These are phyloP conservation scores for Rhabdomys pumilio DNA, from an alignment of 2,797 vertebrate species.

Conservation along the genomic window DNA sequence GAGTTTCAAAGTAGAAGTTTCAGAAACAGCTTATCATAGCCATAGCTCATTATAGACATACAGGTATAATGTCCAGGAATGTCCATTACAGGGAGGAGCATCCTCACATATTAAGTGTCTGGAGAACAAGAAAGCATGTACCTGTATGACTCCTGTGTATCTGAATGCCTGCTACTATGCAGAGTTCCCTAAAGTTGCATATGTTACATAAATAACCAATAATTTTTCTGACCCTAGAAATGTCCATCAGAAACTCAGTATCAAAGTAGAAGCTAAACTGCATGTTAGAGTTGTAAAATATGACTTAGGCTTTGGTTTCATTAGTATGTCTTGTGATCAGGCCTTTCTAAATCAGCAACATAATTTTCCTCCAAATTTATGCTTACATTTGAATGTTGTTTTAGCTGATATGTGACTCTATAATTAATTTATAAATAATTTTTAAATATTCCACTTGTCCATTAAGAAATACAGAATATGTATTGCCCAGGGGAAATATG, in stretches of 20 bases:
- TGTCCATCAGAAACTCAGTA: not conserved
- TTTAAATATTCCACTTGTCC: too few species aligned
- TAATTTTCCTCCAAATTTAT: not conserved
- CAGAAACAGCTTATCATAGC: not conserved
- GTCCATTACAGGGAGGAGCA: not conserved
- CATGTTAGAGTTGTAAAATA: not conserved
- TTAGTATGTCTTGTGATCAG: not conserved
- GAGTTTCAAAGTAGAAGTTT: not conserved
- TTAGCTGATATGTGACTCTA: not conserved
- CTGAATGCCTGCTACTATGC: not conserved
- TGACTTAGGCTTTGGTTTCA: not conserved
- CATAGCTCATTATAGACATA: not conserved
- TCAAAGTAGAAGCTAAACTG: not conserved
- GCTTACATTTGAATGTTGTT: not conserved
- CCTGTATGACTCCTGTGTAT: not conserved
- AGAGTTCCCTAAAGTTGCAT: not conserved
- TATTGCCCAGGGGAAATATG: not conserved
- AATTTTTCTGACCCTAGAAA: not conserved
- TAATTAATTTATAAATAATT: not conserved
- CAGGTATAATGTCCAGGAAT: not conserved
- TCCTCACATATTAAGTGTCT: not conserved
- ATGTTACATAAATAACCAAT: not conserved
- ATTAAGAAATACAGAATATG: not conserved
- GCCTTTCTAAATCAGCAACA: not conserved
- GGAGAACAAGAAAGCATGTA: not conserved